Evolutionary conservation across 2,113 vertebrate species (phyloP).

Genomic region (human): DNA sequence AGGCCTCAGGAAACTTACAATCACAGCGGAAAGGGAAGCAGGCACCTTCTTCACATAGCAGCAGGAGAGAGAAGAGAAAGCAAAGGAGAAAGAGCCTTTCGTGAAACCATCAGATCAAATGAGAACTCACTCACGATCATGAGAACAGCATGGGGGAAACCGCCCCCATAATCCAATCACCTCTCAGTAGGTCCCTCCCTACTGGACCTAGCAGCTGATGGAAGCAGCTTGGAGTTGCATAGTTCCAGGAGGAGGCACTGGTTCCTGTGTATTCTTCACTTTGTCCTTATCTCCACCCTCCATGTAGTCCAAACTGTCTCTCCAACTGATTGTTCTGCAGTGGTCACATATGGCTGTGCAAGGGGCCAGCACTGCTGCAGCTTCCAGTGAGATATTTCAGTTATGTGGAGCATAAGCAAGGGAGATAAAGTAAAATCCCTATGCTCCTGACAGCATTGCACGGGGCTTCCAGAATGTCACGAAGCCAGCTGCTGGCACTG

Average conservation of each 20-base stretch:
- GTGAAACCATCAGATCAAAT: too few relatives aligned
- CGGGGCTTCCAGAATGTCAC: neutral
- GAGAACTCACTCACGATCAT: too few relatives aligned
- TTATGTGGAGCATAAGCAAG: neutral
- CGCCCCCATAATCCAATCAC: too few relatives aligned
- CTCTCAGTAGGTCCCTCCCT: too few relatives aligned
- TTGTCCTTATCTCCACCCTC: neutral
- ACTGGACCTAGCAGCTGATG: too few relatives aligned
- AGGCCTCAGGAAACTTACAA: too few relatives aligned
- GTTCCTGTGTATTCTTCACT: neutral
- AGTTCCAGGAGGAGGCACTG: neutral
- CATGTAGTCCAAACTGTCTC: accelerated
- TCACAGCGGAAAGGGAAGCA: too few relatives aligned
- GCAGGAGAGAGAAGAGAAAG: too few relatives aligned
- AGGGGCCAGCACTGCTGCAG: neutral
- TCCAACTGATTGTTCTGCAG: neutral
- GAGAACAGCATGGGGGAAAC: too few relatives aligned
- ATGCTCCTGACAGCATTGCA: neutral
- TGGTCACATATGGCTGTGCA: accelerated
- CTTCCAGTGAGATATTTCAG: neutral
- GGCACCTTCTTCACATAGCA: too few relatives aligned
- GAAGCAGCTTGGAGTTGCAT: neutral
- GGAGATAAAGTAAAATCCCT: neutral
- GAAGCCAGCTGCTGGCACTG: accelerated
- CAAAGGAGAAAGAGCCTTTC: too few relatives aligned